Base-by-base conservation (phyloP, 2,113 vertebrate species). In the Murina feae region DNA sequence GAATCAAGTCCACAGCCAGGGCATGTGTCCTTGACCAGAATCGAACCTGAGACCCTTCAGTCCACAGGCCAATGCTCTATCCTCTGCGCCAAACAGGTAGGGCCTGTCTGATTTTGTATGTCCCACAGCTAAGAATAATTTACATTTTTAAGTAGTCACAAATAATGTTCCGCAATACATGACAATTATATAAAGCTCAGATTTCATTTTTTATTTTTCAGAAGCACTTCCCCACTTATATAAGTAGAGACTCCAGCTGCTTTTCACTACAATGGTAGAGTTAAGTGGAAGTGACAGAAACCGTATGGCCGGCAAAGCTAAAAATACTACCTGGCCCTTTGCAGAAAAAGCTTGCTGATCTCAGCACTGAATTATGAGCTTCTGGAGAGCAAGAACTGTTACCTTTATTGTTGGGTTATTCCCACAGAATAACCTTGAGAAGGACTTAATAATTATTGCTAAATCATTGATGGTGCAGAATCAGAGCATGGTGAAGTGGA, bases 241-340 rank as follows among this genome's bases (percentile, higher is more conserved):
- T 12, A 35, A 1, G 0, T 12, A 37, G n/a, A 2, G 0, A 18
- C 42, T 28, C 1, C 0, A 3, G 30, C 66, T 55, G 47, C 47
- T 32, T 78, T 58, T 51, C 2, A 0, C 14, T 9, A 7, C 0
- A 3, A 0, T 0, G 0, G 25, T 12, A 32, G 32, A 32, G 32
- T 9, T 35, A 25, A 42, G 18, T 4, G 1, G 42, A 2, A 6
- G 18, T 25, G 49, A 16, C 12, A 6, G 68, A 35, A 30, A 49
- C 1, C 0, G 0, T 2, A 1, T 17, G 37, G 44, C 49, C 18
- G 9, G 10, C 1, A n/a, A 49, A 63, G 32, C 75, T 71, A 63
- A 89, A n/a, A 69, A 8, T 42, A 23, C 17, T 49, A 2, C 32
- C 51, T 32, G 37, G 25, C 47, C n/a, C 84, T 23, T 91, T 18